Evolutionary conservation across 2,888 invertebrate species (phyloP).

Genomic region (Netelia fuscicornis): DNA sequence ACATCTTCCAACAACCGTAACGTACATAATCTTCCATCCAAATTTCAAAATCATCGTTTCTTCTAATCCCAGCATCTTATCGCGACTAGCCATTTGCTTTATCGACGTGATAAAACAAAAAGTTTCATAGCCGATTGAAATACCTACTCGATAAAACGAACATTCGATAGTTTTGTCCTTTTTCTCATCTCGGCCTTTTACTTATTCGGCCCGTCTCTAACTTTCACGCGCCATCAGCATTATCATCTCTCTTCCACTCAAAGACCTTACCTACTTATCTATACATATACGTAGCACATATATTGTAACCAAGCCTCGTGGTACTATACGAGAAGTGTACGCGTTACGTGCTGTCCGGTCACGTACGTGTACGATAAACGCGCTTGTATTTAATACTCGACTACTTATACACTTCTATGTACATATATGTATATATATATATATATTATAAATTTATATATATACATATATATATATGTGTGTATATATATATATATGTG

Average conservation of each 20-base stretch:
- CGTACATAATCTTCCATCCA: too few relatives aligned
- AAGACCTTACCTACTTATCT: background rate
- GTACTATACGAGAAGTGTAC: conserved; percentile 33
- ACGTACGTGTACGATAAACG: conserved; percentile 56
- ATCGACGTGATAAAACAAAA: background rate
- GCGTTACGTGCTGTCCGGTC: conserved; percentile 68
- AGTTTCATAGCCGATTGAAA: background rate
- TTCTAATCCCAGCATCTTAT: background rate
- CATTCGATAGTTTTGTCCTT: background rate
- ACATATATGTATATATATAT: background rate
- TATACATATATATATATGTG: background rate
- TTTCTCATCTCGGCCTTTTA: conserved; percentile 47
- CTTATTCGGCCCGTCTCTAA: conserved; percentile 66
- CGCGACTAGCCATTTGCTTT: background rate
- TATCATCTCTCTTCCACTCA: background rate
- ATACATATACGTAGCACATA: too few relatives aligned
- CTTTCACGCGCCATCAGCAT: conserved; percentile 71
- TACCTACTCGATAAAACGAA: background rate
- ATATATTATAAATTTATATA: conserved; percentile 10
- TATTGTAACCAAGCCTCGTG: too few relatives aligned
- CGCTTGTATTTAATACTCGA: conserved; percentile 40
- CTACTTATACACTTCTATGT: conserved; percentile 9
- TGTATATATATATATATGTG: conserved; percentile 13
- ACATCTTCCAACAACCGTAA: background rate
- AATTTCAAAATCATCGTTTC: background rate